Conservation (phyloP, 2,888 invertebrate species). For the Drosophila recens region DNA sequence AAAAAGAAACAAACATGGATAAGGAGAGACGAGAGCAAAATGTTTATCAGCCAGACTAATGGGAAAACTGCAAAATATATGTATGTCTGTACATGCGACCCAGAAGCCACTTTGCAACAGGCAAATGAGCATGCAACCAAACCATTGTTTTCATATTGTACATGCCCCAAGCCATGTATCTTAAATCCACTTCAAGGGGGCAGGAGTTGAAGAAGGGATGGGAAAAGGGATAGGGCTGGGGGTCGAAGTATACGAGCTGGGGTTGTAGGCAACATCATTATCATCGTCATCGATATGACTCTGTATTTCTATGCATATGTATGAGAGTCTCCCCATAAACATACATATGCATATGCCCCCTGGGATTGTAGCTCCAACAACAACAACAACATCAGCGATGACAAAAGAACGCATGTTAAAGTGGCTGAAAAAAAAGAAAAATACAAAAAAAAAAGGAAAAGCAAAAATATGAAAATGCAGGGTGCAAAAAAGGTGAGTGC, state of each 20-base stretch:
- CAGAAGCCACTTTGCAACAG: conserved; percentile 34
- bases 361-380: conserved; percentile 2
- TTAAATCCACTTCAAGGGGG: conserved; percentile 6
- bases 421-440: conserved; percentile 66
- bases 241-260: background rate
- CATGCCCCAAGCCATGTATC: conserved; percentile 40
- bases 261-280: conserved; percentile 28
- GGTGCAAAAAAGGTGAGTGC: conserved; percentile 69
- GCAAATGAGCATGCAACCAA: conserved; percentile 45
- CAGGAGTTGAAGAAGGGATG: too few relatives aligned
- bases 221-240: too few relatives aligned
- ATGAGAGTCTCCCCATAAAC: conserved; percentile 6
- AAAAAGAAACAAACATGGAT: too few relatives aligned
- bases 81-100: background rate
- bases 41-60: conserved; percentile 4
- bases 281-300: conserved; percentile 44
- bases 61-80: background rate
- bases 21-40: background rate
- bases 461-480: conserved; percentile 31
- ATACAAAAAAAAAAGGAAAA: conserved; percentile 29
- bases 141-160: conserved; percentile 1
- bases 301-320: conserved; percentile 11
- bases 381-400: conserved; percentile 25
- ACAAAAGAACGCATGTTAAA: conserved; percentile 39
- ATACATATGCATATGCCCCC: background rate